Evolutionary conservation across 2,797 vertebrate species (phyloP).

Genomic region (Poeciliopsis paucimaculata): DNA sequence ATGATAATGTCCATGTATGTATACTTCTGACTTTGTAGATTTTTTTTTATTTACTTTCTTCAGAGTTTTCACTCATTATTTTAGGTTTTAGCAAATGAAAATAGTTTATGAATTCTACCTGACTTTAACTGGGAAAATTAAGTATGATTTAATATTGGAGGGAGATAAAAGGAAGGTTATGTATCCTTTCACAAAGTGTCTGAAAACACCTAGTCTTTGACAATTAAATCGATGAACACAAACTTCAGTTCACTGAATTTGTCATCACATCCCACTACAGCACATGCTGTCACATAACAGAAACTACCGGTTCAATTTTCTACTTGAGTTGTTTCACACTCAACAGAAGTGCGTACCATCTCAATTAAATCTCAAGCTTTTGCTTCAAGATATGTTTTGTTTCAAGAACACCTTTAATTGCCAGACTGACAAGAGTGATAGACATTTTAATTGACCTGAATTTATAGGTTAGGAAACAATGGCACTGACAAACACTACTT

Average conservation of each 20-base stretch:
- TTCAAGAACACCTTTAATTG: constrained; percentile 58
- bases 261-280: constrained; percentile 55
- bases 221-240: constrained; percentile 51
- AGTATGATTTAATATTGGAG: neutral
- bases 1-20: neutral
- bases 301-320: constrained; percentile 66
- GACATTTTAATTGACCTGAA: constrained; percentile 21
- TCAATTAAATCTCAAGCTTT: constrained; percentile 72
- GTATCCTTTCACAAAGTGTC: neutral
- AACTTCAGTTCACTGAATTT: constrained; percentile 49
- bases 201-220: constrained; percentile 24
- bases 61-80: neutral
- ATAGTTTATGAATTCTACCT: neutral
- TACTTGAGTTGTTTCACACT: constrained; percentile 65
- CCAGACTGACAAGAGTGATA: constrained; percentile 42
- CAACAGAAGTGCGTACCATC: constrained; percentile 59
- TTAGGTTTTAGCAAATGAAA: neutral
- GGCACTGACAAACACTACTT: constrained; percentile 19
- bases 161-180: neutral
- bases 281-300: constrained; percentile 46
- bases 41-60: too few species aligned
- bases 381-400: constrained; percentile 60
- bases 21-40: neutral
- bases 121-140: neutral
- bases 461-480: constrained; percentile 7